Evolutionary conservation across 2,888 invertebrate genomes (phyloP).

Genomic region (Spicauda simplicius): DNA sequence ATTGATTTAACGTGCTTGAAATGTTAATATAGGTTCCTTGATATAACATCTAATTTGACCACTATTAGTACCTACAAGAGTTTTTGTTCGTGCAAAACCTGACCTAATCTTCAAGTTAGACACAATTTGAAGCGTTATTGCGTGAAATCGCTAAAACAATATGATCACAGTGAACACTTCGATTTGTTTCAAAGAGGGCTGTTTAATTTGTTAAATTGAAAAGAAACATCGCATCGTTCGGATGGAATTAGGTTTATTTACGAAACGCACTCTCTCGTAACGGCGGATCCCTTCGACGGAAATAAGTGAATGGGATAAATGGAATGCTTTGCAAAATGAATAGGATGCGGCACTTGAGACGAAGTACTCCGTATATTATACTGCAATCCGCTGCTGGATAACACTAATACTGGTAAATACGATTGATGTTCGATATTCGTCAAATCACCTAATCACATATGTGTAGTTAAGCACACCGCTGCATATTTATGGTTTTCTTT

Average conservation of each 20-base stretch:
- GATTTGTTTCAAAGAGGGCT: slow-evolving; percentile 15
- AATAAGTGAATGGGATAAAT: slow-evolving; percentile 81
- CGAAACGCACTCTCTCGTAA: slow-evolving; percentile 77
- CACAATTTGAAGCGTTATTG: slow-evolving; percentile 42
- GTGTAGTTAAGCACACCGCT: no score
- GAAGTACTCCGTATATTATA: slow-evolving; percentile 49
- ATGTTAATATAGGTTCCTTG: no score
- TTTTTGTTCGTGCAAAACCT: no score
- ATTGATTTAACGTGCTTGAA: no score
- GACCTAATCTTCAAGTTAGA: background rate
- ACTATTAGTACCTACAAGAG: no score
- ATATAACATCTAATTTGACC: no score
- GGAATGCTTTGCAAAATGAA: slow-evolving; percentile 78
- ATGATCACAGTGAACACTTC: slow-evolving; percentile 12
- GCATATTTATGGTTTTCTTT: no score
- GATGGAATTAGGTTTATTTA: slow-evolving; percentile 77
- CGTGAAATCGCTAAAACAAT: slow-evolving; percentile 54
- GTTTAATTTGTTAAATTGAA: slow-evolving; percentile 79
- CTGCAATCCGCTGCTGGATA: slow-evolving; percentile 48
- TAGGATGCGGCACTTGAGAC: slow-evolving; percentile 68
- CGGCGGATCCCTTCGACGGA: slow-evolving; percentile 70
- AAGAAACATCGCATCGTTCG: slow-evolving; percentile 78
- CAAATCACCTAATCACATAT: no score
- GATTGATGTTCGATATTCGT: no score
- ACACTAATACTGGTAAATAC: slow-evolving; percentile 12